These are phyloP conservation scores for Crax fasciolata DNA, from an alignment of 2,797 vertebrate species.

Conservation along the genomic window DNA sequence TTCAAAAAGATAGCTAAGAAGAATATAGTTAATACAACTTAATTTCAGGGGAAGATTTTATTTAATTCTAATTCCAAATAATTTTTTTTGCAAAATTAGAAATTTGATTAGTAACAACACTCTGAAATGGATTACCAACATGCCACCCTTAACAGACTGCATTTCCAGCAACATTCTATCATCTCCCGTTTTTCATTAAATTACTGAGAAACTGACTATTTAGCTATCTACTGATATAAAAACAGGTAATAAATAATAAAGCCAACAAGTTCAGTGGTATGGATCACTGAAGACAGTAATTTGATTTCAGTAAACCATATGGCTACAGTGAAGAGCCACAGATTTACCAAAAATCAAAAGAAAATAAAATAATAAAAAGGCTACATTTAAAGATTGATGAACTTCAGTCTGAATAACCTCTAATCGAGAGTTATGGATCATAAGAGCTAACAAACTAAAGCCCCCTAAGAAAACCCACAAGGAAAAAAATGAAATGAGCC, in stretches of 20 bases:
- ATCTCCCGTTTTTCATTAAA: not conserved
- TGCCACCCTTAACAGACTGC: not conserved
- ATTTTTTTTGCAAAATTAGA: not conserved
- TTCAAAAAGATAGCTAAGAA: not conserved
- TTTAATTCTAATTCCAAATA: not conserved
- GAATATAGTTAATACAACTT: not conserved
- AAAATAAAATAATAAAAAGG: not conserved
- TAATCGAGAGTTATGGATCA: not conserved
- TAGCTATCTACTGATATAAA: not conserved
- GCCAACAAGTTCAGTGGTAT: not conserved
- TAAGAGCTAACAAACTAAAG: not conserved
- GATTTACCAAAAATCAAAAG: not conserved
- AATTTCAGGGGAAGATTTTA: not conserved
- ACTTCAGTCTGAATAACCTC: not conserved
- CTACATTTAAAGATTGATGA: not conserved
- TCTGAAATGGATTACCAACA: rapidly evolving
- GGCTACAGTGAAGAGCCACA: not conserved
- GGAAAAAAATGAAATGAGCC: not conserved
- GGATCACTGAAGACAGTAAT: not conserved
- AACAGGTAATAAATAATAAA: not conserved
- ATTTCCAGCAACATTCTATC: not conserved
- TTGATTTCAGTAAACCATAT: not conserved
- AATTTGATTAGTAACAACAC: not conserved
- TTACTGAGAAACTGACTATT: not conserved
- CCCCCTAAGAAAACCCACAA: not conserved